Evolutionary conservation across 1,140 invertebrate genomes (phyloP).

Genomic region (Brachionus manjavacas): DNA sequence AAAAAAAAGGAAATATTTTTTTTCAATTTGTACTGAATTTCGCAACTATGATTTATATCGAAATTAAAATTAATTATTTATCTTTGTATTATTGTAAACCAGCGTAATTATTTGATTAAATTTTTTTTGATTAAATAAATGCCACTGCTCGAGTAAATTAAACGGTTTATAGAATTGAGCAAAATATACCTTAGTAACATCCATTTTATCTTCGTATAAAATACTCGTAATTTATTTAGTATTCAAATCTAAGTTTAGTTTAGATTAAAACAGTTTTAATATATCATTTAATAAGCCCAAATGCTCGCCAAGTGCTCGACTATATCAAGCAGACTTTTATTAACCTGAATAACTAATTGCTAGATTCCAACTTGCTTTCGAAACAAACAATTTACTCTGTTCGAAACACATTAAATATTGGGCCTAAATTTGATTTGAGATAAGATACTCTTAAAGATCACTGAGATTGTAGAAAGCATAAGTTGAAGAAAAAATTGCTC

Average conservation of each 20-base stretch:
- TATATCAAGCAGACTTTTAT: neutral
- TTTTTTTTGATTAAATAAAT: neutral
- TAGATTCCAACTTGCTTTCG: neutral
- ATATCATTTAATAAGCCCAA: neutral
- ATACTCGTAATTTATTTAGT: neutral
- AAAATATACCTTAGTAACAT: neutral
- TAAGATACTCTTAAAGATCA: neutral
- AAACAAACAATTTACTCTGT: neutral
- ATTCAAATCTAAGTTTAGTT: neutral
- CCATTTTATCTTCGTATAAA: neutral
- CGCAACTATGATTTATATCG: too few relatives aligned
- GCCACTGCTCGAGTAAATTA: neutral
- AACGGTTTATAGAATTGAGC: too few relatives aligned
- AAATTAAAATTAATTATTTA: too few relatives aligned
- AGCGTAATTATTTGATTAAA: too few relatives aligned
- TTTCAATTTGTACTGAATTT: too few relatives aligned
- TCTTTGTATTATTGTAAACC: too few relatives aligned
- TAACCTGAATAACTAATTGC: neutral
- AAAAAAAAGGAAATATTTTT: too few relatives aligned
- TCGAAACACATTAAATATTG: neutral
- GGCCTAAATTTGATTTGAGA: neutral
- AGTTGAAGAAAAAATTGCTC: neutral
- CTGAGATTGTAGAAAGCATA: neutral
- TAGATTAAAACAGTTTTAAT: conserved; percentile 14
- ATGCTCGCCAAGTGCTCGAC: neutral